Base-by-base conservation (phyloP, 2,888 invertebrate species). In the Cylindroiulus punctatus region DNA sequence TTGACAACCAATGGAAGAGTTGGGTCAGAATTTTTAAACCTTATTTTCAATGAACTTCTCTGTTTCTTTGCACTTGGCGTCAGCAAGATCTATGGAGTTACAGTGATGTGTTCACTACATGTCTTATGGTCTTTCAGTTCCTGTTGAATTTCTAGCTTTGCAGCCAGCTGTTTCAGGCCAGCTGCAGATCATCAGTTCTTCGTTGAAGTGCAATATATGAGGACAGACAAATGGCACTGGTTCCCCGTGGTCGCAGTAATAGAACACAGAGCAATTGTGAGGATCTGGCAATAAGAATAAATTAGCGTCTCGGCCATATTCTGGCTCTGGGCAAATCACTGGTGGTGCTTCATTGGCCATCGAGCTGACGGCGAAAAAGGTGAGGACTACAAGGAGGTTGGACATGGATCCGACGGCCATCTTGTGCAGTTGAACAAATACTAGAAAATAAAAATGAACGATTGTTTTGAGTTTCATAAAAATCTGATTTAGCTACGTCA, bases 291-390 rank as follows among this genome's bases (percentile, higher is more conserved):
- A 81, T 2, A 81, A 10, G 17, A 8, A 0, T 19, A 81, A 12
- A 40, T 30, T 40, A 30, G 40, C 81, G 5, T 81, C 32, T 17
- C 7, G 81, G 17, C 81, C 81, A 81, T 81, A 81, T 81, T 81
- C 57, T 81, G 81, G 81, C 4, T 26, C 5, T 3, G 81, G 81
- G 40, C 81, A 81, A 19, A n/a, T 30, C n/a, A 81, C 81, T 30
- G 57, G 57, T 2, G 57, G n/a, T n/a, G 3, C 14, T 57, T 57
- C 8, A 2, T 57, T 2, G 22, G 57, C 57, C 57, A n/a, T 57
- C n/a, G n/a, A 5, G 2, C 1, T 2, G 4, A 57, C 8, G 57
- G n/a, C 22, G 57, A 57, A n/a, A 57, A 19, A 57, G 2, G n/a
- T 2, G n/a, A 57, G n/a, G 14, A 57, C 0, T 3, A 57, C n/a